These are phyloP conservation scores for Smutsia temminckii DNA, from an alignment of 2,797 vertebrate species.

Conservation along the genomic window DNA sequence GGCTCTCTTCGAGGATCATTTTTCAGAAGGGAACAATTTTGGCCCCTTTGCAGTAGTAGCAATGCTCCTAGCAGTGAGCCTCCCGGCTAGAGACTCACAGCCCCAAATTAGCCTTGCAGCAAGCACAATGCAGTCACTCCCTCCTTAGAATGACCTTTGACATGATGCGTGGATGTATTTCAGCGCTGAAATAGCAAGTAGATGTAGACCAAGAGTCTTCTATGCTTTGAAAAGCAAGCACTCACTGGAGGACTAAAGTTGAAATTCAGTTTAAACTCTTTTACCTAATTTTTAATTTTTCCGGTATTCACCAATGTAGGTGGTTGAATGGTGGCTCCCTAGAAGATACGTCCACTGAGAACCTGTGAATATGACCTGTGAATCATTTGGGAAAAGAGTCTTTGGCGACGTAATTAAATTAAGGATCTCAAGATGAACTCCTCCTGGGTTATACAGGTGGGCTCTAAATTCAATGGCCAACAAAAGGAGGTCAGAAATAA, in stretches of 20 bases:
- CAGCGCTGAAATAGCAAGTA: neutral
- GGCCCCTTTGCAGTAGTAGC: neutral
- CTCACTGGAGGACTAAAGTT: neutral
- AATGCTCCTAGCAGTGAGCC: neutral
- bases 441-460: neutral
- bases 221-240: neutral
- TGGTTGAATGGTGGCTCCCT: neutral
- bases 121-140: neutral
- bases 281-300: neutral
- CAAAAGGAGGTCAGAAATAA: neutral
- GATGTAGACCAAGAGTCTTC: neutral
- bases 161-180: neutral
- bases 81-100: neutral
- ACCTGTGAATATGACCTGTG: neutral
- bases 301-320: neutral
- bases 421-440: neutral
- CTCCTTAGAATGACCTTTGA: neutral
- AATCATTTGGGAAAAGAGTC: neutral
- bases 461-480: neutral
- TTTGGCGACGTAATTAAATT: neutral
- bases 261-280: neutral
- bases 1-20: neutral
- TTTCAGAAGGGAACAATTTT: neutral
- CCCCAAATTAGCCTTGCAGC: neutral
- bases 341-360: neutral